Evolutionary conservation across 2,888 invertebrate genomes (phyloP).

Genomic region (Julus scandinavius): DNA sequence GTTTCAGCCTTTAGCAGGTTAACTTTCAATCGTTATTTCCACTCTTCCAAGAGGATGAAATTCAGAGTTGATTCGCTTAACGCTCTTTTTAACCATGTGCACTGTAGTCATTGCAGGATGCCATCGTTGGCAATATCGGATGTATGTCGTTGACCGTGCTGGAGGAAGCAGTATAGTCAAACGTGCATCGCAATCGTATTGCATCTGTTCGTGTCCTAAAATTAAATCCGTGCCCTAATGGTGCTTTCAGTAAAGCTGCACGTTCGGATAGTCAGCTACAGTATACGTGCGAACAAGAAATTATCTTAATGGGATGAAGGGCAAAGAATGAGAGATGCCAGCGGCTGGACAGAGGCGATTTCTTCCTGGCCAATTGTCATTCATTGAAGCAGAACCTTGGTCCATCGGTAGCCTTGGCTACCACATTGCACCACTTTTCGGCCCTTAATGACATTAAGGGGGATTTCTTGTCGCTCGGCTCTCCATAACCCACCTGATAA

Average conservation of each 20-base stretch:
- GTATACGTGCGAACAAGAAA: background rate
- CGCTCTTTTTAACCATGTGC: too few relatives aligned
- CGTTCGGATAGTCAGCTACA: background rate
- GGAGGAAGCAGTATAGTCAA: background rate
- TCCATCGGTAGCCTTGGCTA: constrained; percentile 43
- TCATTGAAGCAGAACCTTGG: constrained; percentile 14
- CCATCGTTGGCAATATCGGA: too few relatives aligned
- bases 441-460: constrained; percentile 27
- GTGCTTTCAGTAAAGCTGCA: constrained; percentile 5
- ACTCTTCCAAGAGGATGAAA: too few relatives aligned
- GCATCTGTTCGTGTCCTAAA: background rate
- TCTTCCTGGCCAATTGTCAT: constrained; percentile 21
- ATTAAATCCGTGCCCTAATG: constrained; percentile 1
- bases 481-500: constrained; percentile 25
- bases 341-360: constrained; percentile 21
- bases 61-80: too few relatives aligned
- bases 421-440: background rate
- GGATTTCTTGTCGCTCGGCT: constrained; percentile 12
- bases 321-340: background rate
- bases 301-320: constrained; percentile 5
- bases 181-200: background rate
- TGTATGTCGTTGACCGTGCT: background rate
- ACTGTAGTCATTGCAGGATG: too few relatives aligned
- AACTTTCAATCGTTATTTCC: too few relatives aligned
- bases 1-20: too few relatives aligned